phyloP scores from a whole-genome alignment of 2,113 vertebrate genomes.

The Sceloporus tristichus region DNA sequence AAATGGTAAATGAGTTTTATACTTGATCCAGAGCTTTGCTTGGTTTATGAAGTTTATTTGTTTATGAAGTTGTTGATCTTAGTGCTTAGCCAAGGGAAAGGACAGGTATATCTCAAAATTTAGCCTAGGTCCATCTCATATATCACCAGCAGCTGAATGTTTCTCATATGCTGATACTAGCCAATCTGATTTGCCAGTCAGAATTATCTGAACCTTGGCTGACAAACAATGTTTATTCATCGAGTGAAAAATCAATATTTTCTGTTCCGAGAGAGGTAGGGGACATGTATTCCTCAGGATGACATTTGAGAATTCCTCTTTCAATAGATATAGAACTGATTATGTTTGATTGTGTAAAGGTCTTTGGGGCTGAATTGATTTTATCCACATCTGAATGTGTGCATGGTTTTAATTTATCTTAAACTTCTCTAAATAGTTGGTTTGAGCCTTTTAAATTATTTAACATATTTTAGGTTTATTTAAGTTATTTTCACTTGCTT shows the following conservation, averaged over 20 bases:
- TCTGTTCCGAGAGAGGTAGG: background rate
- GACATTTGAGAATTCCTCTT: background rate
- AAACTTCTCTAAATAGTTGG: too few species aligned
- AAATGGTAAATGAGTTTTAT: background rate
- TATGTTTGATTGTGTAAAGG: background rate
- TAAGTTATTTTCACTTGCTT: too few species aligned
- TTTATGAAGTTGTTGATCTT: background rate
- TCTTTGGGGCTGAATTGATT: too few species aligned
- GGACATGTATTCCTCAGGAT: background rate
- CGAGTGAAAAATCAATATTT: background rate
- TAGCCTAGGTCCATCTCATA: background rate
- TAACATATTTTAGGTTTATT: too few species aligned
- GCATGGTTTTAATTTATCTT: too few species aligned
- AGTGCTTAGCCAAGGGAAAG: background rate
- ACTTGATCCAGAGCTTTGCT: conserved; percentile 9
- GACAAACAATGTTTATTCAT: background rate
- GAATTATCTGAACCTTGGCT: background rate
- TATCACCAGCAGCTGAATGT: background rate
- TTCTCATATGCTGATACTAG: background rate
- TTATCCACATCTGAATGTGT: too few species aligned
- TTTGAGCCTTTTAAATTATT: too few species aligned
- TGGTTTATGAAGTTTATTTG: background rate
- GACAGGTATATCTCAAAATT: background rate
- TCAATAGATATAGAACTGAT: background rate
- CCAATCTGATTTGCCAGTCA: background rate